Base-by-base conservation (phyloP, 2,113 vertebrate species). In the Corydoras maculifer region DNA sequence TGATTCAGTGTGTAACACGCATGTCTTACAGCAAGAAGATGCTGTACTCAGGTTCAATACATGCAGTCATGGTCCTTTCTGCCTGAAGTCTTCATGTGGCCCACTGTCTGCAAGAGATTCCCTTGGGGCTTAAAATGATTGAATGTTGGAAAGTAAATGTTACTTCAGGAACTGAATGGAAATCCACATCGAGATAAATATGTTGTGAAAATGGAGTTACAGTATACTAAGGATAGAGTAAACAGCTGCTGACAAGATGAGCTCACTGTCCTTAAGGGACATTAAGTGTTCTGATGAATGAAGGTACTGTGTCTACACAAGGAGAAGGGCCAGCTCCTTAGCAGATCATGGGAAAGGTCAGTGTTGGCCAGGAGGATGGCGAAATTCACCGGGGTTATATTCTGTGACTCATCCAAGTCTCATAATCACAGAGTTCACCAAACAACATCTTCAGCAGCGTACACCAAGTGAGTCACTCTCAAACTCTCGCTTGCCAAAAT, bases 181-280 rank as follows among this genome's bases (percentile, higher is more conserved):
- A 43, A 43, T 43, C 35, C 35, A 43, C 35, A 43, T 43, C 35
- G 35, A 43, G 7, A 53, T 12, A 53, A 12, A 53, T 51, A 53
- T 14, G 13, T 14, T 53, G 9, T 53, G 51, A 3, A 53, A 53
- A 53, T 12, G 13, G 9, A 12, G 1, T 53, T 10, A 10, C 51
- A 13, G n/a, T n/a, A n/a, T 57, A n/a, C 54, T 43, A 49, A 64
- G 72, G 49, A 77, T 80, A 65, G 65, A 55, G 60, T 75, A 76
- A 79, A 76, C 78, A 76, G 59, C 75, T 71, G 77, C 63, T 61
- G 50, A 74, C 77, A 50, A 80, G 53, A 82, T 68, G 59, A 68
- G 70, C 69, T 68, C 71, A 77, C 65, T 50, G 65, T 70, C 63
- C 67, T 53, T 61, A 49, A 43, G 63, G 61, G 53, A 43, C 18